A percentile compares a stretch with the other conserved stretches of the same genome.
Evolutionary conservation across 2,797 vertebrate genomes (phyloP).

Genomic region (Spinus pinus): DNA sequence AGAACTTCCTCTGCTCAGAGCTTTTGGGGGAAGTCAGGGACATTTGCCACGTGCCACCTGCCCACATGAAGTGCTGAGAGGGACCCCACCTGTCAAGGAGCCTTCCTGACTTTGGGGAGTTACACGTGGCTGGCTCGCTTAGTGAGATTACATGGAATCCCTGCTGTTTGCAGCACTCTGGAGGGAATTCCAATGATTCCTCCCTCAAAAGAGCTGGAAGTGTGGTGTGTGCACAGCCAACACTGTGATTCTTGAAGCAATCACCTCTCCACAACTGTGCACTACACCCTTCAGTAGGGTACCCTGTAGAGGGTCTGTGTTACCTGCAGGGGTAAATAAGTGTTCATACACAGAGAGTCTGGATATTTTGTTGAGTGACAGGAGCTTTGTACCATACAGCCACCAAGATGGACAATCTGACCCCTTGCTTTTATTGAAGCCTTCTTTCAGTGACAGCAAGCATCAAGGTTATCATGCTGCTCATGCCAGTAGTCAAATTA

Average conservation of each 20-base stretch:
- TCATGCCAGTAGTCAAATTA: neutral
- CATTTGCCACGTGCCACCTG: neutral
- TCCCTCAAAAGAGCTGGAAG: neutral
- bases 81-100: neutral
- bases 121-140: neutral
- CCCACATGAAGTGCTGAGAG: neutral
- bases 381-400: neutral
- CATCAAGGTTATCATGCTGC: neutral
- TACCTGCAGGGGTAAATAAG: neutral
- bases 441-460: neutral
- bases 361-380: neutral
- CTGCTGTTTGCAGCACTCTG: neutral
- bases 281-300: neutral
- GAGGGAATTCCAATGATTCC: neutral
- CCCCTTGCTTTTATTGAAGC: neutral
- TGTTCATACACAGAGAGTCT: neutral
- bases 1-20: neutral
- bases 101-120: neutral
- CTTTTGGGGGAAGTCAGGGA: neutral
- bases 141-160: accelerated
- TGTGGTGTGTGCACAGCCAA: neutral
- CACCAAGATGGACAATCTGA: neutral
- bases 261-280: neutral
- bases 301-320: neutral
- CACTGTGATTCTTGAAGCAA: neutral